Conservation (phyloP, 2,888 invertebrate species). For the Apeira syringaria region DNA sequence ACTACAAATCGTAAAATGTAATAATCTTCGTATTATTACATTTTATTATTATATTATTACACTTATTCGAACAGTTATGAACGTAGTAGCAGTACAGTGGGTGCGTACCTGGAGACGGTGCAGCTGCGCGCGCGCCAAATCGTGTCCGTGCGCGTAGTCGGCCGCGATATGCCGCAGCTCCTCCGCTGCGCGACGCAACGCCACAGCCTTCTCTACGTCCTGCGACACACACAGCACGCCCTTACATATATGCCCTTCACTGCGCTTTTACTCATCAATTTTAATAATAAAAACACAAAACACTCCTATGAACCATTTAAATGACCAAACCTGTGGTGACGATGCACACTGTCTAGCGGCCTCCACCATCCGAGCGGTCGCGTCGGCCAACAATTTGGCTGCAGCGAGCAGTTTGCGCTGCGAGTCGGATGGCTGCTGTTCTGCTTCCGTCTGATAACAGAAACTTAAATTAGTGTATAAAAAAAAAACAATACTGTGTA, state of each 20-base stretch:
- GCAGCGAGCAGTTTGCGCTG: constrained; percentile 96
- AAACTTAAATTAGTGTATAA: no score
- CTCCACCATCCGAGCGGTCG: constrained; percentile 98
- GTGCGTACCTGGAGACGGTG: constrained; percentile 74
- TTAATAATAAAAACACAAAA: no score
- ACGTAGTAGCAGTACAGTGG: no score
- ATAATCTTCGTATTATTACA: no score
- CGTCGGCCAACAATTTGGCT: constrained; percentile 97
- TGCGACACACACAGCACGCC: no score
- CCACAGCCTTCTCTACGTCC: constrained; percentile 92
- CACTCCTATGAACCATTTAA: no score
- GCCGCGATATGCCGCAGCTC: constrained; percentile 95
- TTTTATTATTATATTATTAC: no score
- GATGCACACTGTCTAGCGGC: constrained; percentile 97
- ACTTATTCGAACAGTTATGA: no score
- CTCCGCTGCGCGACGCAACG: constrained; percentile 94
- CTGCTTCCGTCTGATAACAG: constrained; percentile 90
- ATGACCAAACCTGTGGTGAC: constrained; percentile 86
- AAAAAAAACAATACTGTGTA: no score
- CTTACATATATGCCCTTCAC: no score
- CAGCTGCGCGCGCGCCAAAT: constrained; percentile 88
- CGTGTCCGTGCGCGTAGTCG: constrained; percentile 89
- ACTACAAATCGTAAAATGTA: no score
- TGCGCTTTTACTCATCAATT: no score
- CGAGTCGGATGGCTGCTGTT: constrained; percentile 92